These are phyloP conservation scores for Taxidea taxus DNA, from an alignment of 2,113 vertebrate species.

Conservation along the genomic window DNA sequence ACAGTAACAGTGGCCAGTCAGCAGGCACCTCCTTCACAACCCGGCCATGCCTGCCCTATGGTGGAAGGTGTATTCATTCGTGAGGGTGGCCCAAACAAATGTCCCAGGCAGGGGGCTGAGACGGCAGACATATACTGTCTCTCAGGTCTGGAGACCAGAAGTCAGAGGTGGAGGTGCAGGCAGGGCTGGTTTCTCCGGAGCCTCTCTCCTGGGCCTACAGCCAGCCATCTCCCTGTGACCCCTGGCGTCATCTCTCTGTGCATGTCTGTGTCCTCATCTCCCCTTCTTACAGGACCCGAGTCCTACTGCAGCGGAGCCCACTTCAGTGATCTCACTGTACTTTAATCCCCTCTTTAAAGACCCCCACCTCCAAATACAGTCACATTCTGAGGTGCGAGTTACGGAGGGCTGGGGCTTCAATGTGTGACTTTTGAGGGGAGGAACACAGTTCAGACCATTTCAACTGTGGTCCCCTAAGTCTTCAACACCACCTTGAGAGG, in stretches of 20 bases:
- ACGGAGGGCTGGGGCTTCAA: neutral
- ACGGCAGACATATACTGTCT: accelerated
- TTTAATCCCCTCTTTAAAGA: neutral
- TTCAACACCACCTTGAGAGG: neutral
- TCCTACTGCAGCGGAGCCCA: too few species aligned
- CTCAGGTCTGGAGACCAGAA: neutral
- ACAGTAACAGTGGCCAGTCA: accelerated
- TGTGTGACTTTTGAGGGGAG: neutral
- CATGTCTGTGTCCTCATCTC: accelerated
- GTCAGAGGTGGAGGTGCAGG: accelerated
- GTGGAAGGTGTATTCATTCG: accelerated
- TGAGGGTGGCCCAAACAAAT: accelerated
- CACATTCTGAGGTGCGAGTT: neutral
- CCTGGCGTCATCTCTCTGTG: accelerated
- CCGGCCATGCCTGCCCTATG: neutral
- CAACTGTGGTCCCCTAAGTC: accelerated
- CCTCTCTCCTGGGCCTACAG: accelerated
- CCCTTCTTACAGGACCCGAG: neutral
- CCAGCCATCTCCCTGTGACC: accelerated
- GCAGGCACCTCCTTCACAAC: accelerated
- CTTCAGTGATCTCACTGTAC: too few species aligned
- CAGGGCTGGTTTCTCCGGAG: neutral
- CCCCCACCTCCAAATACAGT: neutral
- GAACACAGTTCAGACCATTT: neutral
- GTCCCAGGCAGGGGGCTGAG: neutral